Evolutionary conservation across 1,140 invertebrate species (phyloP), one percentile per base, ranked within the genome.

Genomic region (Aleiodes sp.): DNA sequence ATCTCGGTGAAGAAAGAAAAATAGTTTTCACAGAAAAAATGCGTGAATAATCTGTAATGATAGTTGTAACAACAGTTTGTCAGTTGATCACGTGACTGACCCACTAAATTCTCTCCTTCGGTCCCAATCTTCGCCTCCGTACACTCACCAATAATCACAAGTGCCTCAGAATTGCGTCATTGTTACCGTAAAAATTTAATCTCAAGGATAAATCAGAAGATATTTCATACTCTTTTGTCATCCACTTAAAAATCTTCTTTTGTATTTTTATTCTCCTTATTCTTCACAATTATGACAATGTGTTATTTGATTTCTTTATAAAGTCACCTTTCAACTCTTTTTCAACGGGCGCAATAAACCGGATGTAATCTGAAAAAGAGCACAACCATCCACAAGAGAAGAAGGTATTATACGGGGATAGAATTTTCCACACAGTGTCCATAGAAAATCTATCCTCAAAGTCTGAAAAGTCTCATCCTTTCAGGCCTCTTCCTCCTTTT

Each of bases 381-480:
- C 26, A 59, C 56, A 59, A 59, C 28, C 21, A 24, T n/a, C 56
- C 24, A 31, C 28, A 31, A 16, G 56, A 59, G 28, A 59, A 31
- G 10, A 59, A 14, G 14, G 56, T 52, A 52, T 52, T 52, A 52
- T 52, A 52, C 28, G 14, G 29, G 28, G 28, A 59, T 29, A 14
- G n/a, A 59, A n/a, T 59, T n/a, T 33, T 7, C 31, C 31, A 33
- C 12, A n/a, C 14, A 12, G 4, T 31, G 14, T n/a, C 56, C 28
- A 59, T 26, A 14, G 28, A n/a, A 26, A 29, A 59, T 59, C 29
- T 59, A 59, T 59, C 56, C 12, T 1, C 24, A 59, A 59, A 59
- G 56, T 59, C 56, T 28, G 56, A 59, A 59, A 59, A 59, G n/a
- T 59, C 56, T 59, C 56, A 59, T 59, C 56, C 56, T 59, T 59